A percentile compares a stretch with the other conserved stretches of the same genome.
phyloP scores from a whole-genome alignment of 2,113 vertebrate species.

The Pristiophorus japonicus region DNA sequence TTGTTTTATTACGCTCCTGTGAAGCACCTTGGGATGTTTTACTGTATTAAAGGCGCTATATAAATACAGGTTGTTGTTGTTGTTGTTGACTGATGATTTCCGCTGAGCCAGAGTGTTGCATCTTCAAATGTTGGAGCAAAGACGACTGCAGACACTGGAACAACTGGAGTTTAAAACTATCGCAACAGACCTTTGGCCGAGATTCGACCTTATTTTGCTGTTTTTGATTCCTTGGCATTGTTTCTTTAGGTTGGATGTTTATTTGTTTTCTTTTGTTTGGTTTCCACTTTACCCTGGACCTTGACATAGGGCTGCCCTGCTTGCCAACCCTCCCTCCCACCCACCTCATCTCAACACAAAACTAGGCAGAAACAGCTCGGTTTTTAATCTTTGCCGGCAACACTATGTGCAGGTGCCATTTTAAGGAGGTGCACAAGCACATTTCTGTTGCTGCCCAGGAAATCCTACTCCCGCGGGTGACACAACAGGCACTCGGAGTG shows the following conservation, averaged over 20 bases:
- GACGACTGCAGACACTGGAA: background rate
- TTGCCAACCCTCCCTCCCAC: background rate
- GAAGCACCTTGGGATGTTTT: no score
- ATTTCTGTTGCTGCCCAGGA: constrained; percentile 1
- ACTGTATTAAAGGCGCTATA: no score
- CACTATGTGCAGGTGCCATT: background rate
- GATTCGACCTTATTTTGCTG: background rate
- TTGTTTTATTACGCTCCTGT: no score
- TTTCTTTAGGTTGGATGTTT: background rate
- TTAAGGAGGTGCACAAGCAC: background rate
- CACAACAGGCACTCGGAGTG: background rate
- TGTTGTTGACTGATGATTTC: background rate
- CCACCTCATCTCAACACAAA: background rate
- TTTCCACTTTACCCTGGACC: background rate
- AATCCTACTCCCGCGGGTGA: background rate
- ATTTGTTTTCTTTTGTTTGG: background rate
- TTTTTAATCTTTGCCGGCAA: background rate
- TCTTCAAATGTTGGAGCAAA: background rate
- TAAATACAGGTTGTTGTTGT: no score
- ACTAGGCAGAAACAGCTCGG: background rate
- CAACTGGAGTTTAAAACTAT: background rate
- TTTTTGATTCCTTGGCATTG: background rate
- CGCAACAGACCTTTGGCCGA: background rate
- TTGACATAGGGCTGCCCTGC: background rate
- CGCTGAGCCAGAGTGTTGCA: background rate